A percentile compares a stretch with the other conserved stretches of the same genome.
Conservation (phyloP, 2,888 invertebrate genomes). For the Tenthredo notha region DNA sequence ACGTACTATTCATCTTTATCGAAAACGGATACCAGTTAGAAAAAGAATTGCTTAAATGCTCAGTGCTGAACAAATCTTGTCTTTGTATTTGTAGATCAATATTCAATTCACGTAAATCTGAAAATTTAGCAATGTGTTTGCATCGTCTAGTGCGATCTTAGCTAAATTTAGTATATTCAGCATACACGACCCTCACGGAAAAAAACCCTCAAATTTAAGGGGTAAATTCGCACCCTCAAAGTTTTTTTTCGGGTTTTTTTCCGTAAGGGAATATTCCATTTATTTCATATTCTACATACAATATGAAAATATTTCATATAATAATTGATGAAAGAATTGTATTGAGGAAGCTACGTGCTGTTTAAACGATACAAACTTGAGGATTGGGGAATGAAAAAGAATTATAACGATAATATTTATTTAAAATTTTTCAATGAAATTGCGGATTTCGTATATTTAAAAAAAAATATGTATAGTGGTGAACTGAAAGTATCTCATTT, state of each 20-base stretch:
- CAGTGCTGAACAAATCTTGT: background rate
- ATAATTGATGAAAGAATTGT: background rate
- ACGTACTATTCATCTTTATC: background rate
- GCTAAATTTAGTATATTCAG: no score
- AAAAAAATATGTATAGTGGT: background rate
- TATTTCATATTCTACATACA: background rate
- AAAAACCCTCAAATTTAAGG: no score
- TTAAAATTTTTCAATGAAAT: background rate
- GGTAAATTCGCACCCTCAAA: no score
- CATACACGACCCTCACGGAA: no score
- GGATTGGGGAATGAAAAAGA: background rate
- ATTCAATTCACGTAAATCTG: background rate
- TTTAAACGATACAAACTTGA: background rate
- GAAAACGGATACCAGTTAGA: background rate
- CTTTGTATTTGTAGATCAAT: background rate
- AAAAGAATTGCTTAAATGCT: background rate
- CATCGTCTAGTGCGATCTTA: background rate
- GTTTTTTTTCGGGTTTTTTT: no score
- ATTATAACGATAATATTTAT: background rate
- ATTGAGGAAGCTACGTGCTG: background rate
- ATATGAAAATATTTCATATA: background rate
- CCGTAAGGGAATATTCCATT: no score
- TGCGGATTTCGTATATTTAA: background rate
- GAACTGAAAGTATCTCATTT: conserved; percentile 22
- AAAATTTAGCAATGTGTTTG: background rate